Evolutionary conservation across 2,888 invertebrate species (phyloP).

Genomic region (Hydrotaea cyrtoneurina): DNA sequence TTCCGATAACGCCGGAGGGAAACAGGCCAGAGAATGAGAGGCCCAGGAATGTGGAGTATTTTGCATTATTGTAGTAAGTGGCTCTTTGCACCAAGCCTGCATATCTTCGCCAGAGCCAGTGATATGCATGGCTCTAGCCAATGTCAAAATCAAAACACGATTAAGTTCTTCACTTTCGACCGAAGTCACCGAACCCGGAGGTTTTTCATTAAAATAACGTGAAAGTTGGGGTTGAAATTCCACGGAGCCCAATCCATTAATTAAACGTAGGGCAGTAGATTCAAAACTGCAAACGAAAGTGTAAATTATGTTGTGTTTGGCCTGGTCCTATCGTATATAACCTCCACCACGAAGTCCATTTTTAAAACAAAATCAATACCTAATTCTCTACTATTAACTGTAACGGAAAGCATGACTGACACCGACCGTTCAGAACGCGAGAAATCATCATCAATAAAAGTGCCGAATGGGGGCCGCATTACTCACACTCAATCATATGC

Average conservation of each 20-base stretch:
- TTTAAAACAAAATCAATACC: too few species aligned
- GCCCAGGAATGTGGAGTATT: slow-evolving; percentile 98
- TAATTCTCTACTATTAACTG: too few species aligned
- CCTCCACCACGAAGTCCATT: too few species aligned
- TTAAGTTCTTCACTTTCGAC: slow-evolving; percentile 97
- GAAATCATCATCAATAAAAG: too few species aligned
- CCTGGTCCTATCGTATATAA: too few species aligned
- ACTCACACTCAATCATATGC: too few species aligned
- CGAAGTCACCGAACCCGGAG: slow-evolving; percentile 87
- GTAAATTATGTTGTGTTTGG: too few species aligned
- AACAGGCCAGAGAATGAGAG: slow-evolving; percentile 94
- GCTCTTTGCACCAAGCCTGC: slow-evolving; percentile 92
- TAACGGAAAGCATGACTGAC: too few species aligned
- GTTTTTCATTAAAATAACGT: slow-evolving; percentile 94
- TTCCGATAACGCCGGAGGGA: slow-evolving; percentile 93
- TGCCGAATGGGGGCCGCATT: too few species aligned
- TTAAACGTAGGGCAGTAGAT: slow-evolving; percentile 92
- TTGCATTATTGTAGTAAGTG: slow-evolving; percentile 93
- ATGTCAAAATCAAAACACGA: slow-evolving; percentile 93
- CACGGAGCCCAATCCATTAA: slow-evolving; percentile 94
- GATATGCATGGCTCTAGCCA: slow-evolving; percentile 96
- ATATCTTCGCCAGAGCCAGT: slow-evolving; percentile 86
- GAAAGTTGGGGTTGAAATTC: slow-evolving; percentile 97
- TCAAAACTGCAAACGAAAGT: slow-evolving; percentile 84
- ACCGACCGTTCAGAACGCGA: too few species aligned